A percentile compares a stretch with the other conserved stretches of the same genome.
Evolutionary conservation across 1,140 invertebrate genomes (phyloP).

Genomic region (Dendrolimus punctatus): DNA sequence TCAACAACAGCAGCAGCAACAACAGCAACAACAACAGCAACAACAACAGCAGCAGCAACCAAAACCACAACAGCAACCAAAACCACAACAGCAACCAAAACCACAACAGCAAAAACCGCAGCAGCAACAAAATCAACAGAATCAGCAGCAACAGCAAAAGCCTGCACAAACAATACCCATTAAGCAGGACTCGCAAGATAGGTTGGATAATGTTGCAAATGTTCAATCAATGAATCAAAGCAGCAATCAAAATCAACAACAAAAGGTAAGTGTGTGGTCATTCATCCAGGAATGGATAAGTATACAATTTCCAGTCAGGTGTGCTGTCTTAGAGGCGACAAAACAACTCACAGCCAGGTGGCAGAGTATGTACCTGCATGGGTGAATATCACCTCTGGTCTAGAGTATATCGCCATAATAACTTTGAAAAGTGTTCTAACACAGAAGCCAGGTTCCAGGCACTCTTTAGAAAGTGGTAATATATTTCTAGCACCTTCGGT

Average conservation of each 20-base stretch:
- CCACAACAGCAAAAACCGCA: slow-evolving; percentile 20
- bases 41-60: slow-evolving; percentile 11
- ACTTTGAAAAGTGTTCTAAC: no score
- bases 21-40: slow-evolving; percentile 16
- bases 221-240: slow-evolving; percentile 35
- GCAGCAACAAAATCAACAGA: slow-evolving; percentile 18
- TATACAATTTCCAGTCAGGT: no score
- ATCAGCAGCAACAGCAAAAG: slow-evolving; percentile 25
- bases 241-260: slow-evolving; percentile 18
- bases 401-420: no score
- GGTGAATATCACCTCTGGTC: no score
- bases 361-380: no score
- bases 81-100: slow-evolving; percentile 22
- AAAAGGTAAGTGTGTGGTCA: slow-evolving; percentile 14
- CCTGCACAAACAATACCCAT: slow-evolving; percentile 17
- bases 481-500: no score
- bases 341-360: no score
- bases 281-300: no score
- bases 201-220: slow-evolving; percentile 35
- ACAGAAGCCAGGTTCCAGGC: no score
- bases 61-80: slow-evolving; percentile 8
- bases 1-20: slow-evolving; percentile 21
- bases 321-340: no score
- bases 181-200: slow-evolving; percentile 35
- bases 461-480: no score